phyloP scores from a whole-genome alignment of 2,113 vertebrate species.

The Sylvilagus bachmani region DNA sequence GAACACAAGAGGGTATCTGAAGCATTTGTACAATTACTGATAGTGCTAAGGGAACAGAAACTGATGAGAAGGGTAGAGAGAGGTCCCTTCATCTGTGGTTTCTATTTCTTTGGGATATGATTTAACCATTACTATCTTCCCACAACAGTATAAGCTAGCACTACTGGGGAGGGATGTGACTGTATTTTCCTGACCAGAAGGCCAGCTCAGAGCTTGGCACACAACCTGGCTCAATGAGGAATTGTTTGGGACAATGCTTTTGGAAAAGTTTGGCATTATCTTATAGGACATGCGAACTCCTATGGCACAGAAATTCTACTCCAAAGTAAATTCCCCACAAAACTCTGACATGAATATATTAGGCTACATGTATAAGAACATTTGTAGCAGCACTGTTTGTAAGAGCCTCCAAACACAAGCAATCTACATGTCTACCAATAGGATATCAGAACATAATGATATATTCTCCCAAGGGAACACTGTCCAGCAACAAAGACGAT shows the following conservation, averaged over 20 bases:
- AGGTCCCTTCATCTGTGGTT: neutral
- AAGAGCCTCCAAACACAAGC: neutral
- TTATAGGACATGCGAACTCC: neutral
- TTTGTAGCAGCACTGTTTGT: neutral
- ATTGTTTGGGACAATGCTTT: neutral
- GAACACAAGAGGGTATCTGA: neutral
- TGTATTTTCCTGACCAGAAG: neutral
- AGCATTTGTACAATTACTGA: neutral
- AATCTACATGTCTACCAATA: neutral
- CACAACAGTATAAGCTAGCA: neutral
- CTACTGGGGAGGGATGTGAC: neutral
- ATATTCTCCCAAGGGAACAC: neutral
- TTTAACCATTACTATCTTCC: neutral
- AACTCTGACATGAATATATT: neutral
- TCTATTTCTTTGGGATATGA: neutral
- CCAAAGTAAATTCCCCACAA: conserved; percentile 24
- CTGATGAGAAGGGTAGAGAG: neutral
- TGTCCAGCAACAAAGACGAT: neutral
- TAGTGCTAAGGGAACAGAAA: neutral
- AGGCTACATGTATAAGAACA: neutral
- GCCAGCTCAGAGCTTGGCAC: neutral
- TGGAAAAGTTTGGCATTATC: conserved; percentile 38
- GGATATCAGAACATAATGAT: neutral
- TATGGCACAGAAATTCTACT: neutral
- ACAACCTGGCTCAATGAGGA: neutral